Conservation (phyloP, 2,888 invertebrate species). For the Sthenelais limicola region DNA sequence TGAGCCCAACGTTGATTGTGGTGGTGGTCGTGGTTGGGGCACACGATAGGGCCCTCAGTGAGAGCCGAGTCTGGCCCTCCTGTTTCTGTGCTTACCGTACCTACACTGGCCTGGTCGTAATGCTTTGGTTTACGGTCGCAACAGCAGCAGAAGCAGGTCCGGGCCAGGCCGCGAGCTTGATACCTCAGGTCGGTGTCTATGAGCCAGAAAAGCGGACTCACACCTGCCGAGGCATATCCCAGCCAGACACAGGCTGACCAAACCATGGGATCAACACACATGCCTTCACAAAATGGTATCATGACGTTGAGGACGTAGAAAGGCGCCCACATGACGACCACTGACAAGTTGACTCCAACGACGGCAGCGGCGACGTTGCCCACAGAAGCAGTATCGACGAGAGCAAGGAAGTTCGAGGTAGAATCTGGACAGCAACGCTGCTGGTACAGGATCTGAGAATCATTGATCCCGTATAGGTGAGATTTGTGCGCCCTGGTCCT, state of each 20-base stretch:
- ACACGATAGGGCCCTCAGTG: background rate
- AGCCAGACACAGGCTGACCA: constrained; percentile 45
- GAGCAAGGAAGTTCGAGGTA: constrained; percentile 1
- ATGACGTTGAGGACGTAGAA: constrained; percentile 45
- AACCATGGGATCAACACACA: constrained; percentile 42
- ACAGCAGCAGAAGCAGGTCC: constrained; percentile 16
- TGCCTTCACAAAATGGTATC: constrained; percentile 44
- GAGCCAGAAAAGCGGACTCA: constrained; percentile 37
- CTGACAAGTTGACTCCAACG: constrained; percentile 34
- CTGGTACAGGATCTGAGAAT: constrained; percentile 37
- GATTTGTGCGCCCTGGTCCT: constrained; percentile 18
- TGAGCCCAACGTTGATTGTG: background rate
- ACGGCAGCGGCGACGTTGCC: constrained; percentile 35
- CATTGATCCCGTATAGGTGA: constrained; percentile 17
- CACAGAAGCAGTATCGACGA: constrained; percentile 11
- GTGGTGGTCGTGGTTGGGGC: constrained; percentile 30
- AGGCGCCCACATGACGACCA: constrained; percentile 39
- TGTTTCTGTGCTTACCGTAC: constrained; percentile 24
- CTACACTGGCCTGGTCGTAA: constrained; percentile 20
- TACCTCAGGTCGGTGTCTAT: constrained; percentile 29
- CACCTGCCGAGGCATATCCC: constrained; percentile 41
- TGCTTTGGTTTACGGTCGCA: constrained; percentile 33
- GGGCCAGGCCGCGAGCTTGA: constrained; percentile 15
- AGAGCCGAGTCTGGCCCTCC: constrained; percentile 32
- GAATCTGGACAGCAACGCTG: constrained; percentile 32